Conservation (phyloP, 2,113 vertebrate genomes). For the Chauna torquata region DNA sequence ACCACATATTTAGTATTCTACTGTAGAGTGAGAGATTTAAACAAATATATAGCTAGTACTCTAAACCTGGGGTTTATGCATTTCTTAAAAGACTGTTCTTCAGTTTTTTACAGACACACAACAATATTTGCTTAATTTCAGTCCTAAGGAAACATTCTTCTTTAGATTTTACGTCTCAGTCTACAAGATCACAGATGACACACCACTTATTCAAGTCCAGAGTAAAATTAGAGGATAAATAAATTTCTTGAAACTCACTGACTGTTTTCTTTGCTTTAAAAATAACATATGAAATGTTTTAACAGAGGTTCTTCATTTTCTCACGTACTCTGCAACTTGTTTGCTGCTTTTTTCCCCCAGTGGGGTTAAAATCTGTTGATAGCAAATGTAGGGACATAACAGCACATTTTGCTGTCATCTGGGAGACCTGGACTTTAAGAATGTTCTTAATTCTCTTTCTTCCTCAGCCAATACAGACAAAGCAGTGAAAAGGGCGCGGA, state of each 20-base stretch:
- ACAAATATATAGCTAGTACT: not conserved
- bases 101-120: not conserved
- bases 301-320: slow-evolving; percentile 18
- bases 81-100: not conserved
- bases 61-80: not conserved
- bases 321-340: not conserved
- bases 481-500: not conserved
- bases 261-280: not conserved
- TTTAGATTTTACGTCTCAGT: slow-evolving; percentile 16
- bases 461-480: not conserved
- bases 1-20: not conserved
- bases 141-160: not conserved
- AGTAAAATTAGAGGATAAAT: slow-evolving; percentile 9
- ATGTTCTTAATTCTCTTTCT: slow-evolving; percentile 2
- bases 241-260: slow-evolving; percentile 27
- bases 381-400: not conserved
- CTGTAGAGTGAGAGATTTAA: not conserved
- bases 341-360: not conserved
- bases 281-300: not conserved
- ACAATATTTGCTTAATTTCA: slow-evolving; percentile 15
- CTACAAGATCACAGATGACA: not conserved
- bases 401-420: not conserved
- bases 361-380: not conserved
- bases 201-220: not conserved
- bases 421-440: not conserved